These are phyloP conservation scores for Propsilocerus akamusi DNA, from an alignment of 1,140 invertebrate species.

Conservation along the genomic window DNA sequence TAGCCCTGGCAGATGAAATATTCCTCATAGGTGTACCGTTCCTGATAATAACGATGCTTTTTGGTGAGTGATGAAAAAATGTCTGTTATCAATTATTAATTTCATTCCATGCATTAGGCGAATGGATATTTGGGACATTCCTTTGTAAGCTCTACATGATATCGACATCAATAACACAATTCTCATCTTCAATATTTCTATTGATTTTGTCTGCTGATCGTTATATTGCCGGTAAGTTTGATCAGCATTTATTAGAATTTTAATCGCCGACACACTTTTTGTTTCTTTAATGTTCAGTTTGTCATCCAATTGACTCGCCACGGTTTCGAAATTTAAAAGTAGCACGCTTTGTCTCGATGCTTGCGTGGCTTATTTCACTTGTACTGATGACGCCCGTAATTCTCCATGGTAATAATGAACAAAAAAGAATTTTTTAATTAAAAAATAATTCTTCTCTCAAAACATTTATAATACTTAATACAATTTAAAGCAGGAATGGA, in stretches of 20 bases:
- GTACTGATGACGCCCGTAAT: not conserved
- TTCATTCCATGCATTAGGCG: not conserved
- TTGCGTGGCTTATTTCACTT: not conserved
- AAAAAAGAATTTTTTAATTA: not conserved
- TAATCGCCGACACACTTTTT: not conserved
- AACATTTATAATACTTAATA: not conserved
- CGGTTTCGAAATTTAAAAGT: not conserved
- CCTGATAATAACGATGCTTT: not conserved
- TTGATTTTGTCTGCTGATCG: not conserved
- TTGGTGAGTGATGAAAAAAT: not conserved
- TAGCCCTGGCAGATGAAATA: not conserved
- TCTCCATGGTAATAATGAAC: not conserved
- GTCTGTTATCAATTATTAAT: not conserved
- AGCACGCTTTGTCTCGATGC: not conserved
- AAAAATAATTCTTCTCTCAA: not conserved
- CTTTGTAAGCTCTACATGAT: not conserved
- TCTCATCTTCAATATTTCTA: not conserved
- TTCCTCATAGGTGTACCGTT: not conserved
- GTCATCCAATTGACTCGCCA: not conserved
- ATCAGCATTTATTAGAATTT: not conserved
- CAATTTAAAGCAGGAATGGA: no score
- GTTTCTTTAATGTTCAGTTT: not conserved
- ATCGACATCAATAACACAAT: not conserved
- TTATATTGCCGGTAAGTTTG: not conserved
- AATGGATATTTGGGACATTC: not conserved